Conservation (phyloP, 2,888 invertebrate genomes). For the Antheraea yamamai region DNA sequence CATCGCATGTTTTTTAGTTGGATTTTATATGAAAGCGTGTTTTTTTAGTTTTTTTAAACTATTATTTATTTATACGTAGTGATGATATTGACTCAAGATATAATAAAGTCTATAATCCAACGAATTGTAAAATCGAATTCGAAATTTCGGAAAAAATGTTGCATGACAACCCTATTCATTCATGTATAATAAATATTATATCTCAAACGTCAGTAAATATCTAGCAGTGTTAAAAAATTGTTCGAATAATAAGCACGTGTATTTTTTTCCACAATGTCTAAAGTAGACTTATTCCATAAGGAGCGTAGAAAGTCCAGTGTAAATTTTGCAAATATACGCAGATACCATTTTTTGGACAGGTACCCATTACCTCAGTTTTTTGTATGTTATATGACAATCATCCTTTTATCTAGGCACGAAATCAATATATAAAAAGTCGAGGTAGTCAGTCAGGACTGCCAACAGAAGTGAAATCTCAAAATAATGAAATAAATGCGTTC, state of each 20-base stretch:
- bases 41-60: too few species aligned
- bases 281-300: constrained; percentile 41
- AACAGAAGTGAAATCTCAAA: too few species aligned
- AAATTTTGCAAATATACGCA: constrained; percentile 58
- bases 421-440: too few species aligned
- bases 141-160: background rate
- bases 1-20: too few species aligned
- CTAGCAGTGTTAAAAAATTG: background rate
- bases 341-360: constrained; percentile 70
- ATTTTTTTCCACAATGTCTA: constrained; percentile 35
- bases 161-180: background rate
- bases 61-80: too few species aligned
- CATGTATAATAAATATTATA: background rate
- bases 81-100: too few species aligned
- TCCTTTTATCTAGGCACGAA: background rate
- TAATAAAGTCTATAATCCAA: background rate
- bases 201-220: background rate
- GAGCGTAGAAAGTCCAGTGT: constrained; percentile 63
- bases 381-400: background rate
- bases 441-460: too few species aligned
- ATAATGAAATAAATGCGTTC: too few species aligned
- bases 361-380: constrained; percentile 23
- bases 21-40: too few species aligned
- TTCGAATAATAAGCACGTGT: background rate
- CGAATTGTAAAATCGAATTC: background rate